A percentile compares a stretch with the other conserved stretches of the same genome.
These are phyloP conservation scores for Crocidura indochinensis DNA, from an alignment of 2,797 vertebrate species.

Conservation along the genomic window DNA sequence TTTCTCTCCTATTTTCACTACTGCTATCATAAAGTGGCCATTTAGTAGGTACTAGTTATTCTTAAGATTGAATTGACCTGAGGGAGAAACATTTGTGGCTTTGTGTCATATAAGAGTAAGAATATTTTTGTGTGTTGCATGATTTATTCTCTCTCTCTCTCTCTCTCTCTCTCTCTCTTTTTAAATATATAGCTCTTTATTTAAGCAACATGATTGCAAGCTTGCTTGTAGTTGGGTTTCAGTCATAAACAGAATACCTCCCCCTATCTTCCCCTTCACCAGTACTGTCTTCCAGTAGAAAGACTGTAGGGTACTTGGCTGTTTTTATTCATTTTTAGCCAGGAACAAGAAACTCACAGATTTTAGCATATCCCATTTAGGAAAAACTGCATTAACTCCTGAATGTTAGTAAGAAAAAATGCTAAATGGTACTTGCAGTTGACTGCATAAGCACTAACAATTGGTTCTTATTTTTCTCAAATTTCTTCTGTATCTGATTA, in stretches of 20 bases:
- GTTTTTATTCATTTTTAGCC: conserved; percentile 18
- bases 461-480: conserved; percentile 44
- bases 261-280: no score
- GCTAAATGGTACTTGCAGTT: background rate
- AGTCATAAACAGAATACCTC: no score
- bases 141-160: conserved; percentile 14
- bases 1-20: background rate
- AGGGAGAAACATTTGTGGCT: background rate
- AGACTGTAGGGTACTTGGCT: background rate
- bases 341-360: background rate
- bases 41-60: background rate
- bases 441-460: background rate
- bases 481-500: background rate
- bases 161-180: no score
- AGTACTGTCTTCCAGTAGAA: background rate
- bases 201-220: no score
- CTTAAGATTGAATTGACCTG: conserved; percentile 14
- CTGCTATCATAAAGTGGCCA: conserved; percentile 21
- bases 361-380: background rate
- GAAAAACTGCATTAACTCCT: background rate
- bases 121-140: conserved; percentile 10
- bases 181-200: no score
- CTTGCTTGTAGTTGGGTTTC: no score
- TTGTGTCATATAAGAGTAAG: conserved; percentile 28
- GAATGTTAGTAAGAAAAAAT: background rate